Evolutionary conservation across 2,888 invertebrate species (phyloP).

Genomic region (Aromia moschata): DNA sequence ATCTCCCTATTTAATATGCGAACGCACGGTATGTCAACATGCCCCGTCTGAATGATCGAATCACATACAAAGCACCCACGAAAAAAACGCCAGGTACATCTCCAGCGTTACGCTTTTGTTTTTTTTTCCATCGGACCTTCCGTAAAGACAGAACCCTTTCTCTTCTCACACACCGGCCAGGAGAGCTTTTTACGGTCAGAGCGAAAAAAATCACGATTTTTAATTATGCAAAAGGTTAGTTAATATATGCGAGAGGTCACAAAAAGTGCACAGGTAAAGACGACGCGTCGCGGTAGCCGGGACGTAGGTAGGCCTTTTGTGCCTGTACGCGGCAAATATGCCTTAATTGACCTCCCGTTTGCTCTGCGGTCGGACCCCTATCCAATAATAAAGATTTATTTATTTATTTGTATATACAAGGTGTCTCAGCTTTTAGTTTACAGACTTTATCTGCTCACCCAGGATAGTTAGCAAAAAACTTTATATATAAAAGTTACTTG

Average conservation of each 20-base stretch:
- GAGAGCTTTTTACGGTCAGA: slow-evolving; percentile 43
- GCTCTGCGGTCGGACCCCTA: too few relatives aligned
- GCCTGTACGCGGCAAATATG: too few relatives aligned
- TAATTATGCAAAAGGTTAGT: slow-evolving; percentile 50
- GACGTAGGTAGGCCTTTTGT: too few relatives aligned
- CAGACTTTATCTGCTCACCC: too few relatives aligned
- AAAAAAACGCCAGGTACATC: slow-evolving; percentile 61
- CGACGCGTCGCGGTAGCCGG: neutral
- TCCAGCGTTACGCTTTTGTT: slow-evolving; percentile 48
- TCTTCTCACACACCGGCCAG: slow-evolving; percentile 58
- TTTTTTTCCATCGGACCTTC: slow-evolving; percentile 57
- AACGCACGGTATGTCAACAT: slow-evolving; percentile 63
- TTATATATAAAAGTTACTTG: too few relatives aligned
- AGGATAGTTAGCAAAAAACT: too few relatives aligned
- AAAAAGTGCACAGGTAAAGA: slow-evolving; percentile 47
- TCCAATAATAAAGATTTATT: too few relatives aligned
- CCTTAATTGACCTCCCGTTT: too few relatives aligned
- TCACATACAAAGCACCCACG: slow-evolving; percentile 57
- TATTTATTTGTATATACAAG: too few relatives aligned
- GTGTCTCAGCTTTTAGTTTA: too few relatives aligned
- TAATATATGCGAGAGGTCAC: slow-evolving; percentile 37
- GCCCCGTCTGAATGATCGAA: slow-evolving; percentile 53
- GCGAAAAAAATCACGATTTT: slow-evolving; percentile 56
- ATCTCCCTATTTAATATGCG: slow-evolving; percentile 61
- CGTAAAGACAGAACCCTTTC: slow-evolving; percentile 50